Conservation (phyloP, 2,797 vertebrate species). For the Malacoraja senta region DNA sequence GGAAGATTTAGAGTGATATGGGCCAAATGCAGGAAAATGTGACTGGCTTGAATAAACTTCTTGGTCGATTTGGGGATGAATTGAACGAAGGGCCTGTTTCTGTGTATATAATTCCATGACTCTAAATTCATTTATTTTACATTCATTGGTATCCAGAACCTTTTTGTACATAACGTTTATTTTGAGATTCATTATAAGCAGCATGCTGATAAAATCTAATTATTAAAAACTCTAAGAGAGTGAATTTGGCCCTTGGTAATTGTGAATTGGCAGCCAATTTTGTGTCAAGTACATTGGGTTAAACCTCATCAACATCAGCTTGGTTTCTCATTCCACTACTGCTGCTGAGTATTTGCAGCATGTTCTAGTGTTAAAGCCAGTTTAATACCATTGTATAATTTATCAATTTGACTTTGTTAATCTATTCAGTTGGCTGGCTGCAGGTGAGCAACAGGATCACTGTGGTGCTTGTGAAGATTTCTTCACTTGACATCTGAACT, state of each 20-base stretch:
- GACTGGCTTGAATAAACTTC: no score
- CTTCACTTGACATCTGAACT: no score
- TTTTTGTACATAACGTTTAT: background rate
- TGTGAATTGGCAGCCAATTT: background rate
- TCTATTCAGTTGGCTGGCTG: background rate
- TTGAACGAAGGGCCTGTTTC: no score
- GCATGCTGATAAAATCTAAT: background rate
- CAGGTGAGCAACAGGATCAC: background rate
- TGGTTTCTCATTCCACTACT: no score
- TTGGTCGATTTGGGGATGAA: no score
- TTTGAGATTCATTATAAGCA: background rate
- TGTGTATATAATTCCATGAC: no score
- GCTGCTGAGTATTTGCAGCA: no score
- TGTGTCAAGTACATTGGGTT: no score
- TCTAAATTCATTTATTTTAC: background rate
- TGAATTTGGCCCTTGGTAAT: background rate
- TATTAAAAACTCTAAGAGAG: background rate
- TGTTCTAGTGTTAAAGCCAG: background rate
- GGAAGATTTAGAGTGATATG: no score
- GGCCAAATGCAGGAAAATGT: no score
- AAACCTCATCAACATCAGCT: no score
- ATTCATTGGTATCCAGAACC: background rate
- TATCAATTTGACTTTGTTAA: background rate
- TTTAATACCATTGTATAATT: background rate
- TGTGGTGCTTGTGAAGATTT: background rate